A percentile compares a stretch with the other conserved stretches of the same genome.
Conservation (phyloP, 2,888 invertebrate genomes). For the Tyria jacobaeae region DNA sequence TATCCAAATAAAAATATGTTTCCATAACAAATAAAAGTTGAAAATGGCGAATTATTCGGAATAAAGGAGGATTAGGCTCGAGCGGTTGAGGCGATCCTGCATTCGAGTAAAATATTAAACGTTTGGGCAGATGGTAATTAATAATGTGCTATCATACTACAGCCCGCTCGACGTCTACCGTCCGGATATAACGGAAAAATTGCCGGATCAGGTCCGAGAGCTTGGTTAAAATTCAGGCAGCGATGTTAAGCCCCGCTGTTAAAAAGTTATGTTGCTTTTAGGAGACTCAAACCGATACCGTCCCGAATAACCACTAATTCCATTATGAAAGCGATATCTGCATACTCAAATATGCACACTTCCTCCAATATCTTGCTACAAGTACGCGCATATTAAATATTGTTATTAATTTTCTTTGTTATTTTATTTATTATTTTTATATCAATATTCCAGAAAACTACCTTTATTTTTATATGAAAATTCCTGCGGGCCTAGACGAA, state of each 20-base stretch:
- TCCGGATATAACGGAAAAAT: slow-evolving; percentile 82
- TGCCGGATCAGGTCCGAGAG: slow-evolving; percentile 72
- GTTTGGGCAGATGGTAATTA: slow-evolving; percentile 79
- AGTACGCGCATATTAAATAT: neutral
- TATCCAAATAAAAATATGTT: slow-evolving; percentile 67
- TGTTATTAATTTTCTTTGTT: neutral
- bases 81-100: slow-evolving; percentile 72
- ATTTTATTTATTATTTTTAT: no score
- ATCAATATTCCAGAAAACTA: no score
- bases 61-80: slow-evolving; percentile 77
- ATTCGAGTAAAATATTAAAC: slow-evolving; percentile 81
- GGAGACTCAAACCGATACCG: slow-evolving; percentile 54
- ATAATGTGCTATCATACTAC: slow-evolving; percentile 75
- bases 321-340: slow-evolving; percentile 52
- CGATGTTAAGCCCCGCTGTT: slow-evolving; percentile 64
- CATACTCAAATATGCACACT: slow-evolving; percentile 28
- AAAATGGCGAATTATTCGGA: slow-evolving; percentile 75
- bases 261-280: slow-evolving; percentile 64
- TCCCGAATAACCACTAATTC: slow-evolving; percentile 56
- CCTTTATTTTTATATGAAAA: no score
- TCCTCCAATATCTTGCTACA: slow-evolving; percentile 19
- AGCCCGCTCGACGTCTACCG: slow-evolving; percentile 59
- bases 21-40: slow-evolving; percentile 66
- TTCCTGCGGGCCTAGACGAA: no score
- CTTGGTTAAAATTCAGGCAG: slow-evolving; percentile 69